phyloP scores from a whole-genome alignment of 2,113 vertebrate genomes.

The Tyrannus savana region DNA sequence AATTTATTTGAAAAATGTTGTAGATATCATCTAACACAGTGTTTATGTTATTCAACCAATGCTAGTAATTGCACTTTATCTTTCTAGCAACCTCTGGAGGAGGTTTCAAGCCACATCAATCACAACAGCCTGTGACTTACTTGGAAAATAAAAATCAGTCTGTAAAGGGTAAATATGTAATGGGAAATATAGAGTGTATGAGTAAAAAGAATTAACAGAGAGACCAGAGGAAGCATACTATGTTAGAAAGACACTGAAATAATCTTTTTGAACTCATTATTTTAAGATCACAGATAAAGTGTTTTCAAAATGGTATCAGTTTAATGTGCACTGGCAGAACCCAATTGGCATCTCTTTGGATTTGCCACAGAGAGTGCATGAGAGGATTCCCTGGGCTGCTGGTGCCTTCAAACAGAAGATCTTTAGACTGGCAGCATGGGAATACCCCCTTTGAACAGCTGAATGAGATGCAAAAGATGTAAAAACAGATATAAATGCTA shows the following conservation, averaged over 20 bases:
- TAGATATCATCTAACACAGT: background rate
- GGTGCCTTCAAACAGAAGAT: conserved; percentile 60
- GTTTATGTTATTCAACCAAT: background rate
- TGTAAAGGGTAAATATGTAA: background rate
- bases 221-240: conserved; percentile 19
- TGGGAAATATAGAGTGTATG: background rate
- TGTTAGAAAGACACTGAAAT: conserved; percentile 23
- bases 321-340: conserved; percentile 51
- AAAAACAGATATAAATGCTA: conserved; percentile 69
- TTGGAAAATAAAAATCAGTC: background rate
- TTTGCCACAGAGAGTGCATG: background rate
- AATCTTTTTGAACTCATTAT: conserved; percentile 34
- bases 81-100: conserved; percentile 43
- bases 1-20: background rate
- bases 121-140: background rate
- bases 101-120: background rate
- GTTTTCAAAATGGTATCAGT: conserved; percentile 52
- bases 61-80: background rate
- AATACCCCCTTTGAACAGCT: conserved; percentile 73
- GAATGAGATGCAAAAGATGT: conserved; percentile 70
- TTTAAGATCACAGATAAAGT: conserved; percentile 49
- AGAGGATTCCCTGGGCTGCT: conserved; percentile 31
- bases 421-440: conserved; percentile 52
- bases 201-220: conserved; percentile 9
- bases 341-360: conserved; percentile 38